Conservation (phyloP, 2,888 invertebrate genomes). For the Hypselothyrea guttata region DNA sequence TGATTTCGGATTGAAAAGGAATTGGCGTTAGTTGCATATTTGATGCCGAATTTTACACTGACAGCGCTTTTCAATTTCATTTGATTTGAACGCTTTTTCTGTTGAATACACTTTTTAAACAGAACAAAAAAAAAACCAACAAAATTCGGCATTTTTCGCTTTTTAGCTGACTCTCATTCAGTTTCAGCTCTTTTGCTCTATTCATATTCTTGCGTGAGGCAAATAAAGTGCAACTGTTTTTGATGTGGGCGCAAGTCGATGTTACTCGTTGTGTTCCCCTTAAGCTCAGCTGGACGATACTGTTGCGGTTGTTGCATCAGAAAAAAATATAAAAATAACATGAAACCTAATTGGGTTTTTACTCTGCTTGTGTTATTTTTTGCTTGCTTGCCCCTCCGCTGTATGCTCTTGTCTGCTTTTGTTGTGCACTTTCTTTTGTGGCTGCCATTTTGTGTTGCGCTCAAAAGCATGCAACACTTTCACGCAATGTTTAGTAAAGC, state of each 20-base stretch:
- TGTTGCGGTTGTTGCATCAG: constrained; percentile 6
- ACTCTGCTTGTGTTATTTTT: constrained; percentile 11
- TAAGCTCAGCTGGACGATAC: neutral
- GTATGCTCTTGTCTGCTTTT: constrained; percentile 6
- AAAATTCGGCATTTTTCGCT: too few relatives aligned
- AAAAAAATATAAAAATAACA: constrained; percentile 38
- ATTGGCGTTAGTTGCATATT: neutral
- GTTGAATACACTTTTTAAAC: too few relatives aligned
- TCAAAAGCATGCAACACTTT: constrained; percentile 33
- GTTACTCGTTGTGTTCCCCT: neutral
- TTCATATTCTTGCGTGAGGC: neutral
- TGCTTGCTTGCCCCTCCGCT: neutral
- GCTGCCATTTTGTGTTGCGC: constrained; percentile 19
- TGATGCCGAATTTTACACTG: neutral
- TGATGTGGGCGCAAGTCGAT: constrained; percentile 3
- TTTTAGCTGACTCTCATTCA: constrained; percentile 8
- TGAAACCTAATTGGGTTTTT: constrained; percentile 48
- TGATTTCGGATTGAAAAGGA: too few relatives aligned
- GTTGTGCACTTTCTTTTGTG: constrained; percentile 19
- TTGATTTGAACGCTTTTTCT: neutral
- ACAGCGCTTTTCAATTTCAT: constrained; percentile 6
- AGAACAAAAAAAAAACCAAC: too few relatives aligned
- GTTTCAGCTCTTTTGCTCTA: neutral
- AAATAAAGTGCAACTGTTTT: constrained; percentile 30
- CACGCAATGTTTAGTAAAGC: constrained; percentile 13